Conservation (phyloP, 2,888 invertebrate species). For the Isotomurus palustris region DNA sequence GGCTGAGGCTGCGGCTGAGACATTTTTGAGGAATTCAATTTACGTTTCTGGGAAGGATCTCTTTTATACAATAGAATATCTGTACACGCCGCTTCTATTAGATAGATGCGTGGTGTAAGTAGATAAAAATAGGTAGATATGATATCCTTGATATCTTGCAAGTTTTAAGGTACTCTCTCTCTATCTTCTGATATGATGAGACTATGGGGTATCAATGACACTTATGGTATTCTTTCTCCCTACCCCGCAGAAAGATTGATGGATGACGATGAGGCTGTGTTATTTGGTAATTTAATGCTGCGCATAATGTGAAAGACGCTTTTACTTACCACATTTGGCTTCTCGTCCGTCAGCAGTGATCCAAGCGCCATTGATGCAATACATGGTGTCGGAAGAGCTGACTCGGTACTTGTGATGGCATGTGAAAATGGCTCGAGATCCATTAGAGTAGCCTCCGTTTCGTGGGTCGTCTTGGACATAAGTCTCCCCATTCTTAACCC, state of each 20-base stretch:
- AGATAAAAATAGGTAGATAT: no score
- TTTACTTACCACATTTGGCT: conserved; percentile 1
- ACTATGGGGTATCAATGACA: no score
- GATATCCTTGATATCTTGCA: no score
- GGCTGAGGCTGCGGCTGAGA: no score
- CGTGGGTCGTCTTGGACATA: background rate
- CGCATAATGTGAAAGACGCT: no score
- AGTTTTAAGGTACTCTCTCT: no score
- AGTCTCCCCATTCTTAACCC: background rate
- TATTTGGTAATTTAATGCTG: background rate
- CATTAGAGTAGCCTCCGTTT: background rate
- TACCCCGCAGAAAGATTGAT: background rate
- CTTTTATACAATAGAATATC: no score
- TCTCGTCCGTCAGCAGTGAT: conserved; percentile 10
- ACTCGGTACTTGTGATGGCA: background rate
- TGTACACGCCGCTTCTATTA: no score
- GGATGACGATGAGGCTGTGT: background rate
- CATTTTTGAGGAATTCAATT: no score
- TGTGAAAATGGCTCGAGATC: background rate
- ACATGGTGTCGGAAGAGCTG: conserved; percentile 10
- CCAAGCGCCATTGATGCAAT: conserved; percentile 27
- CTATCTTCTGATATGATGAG: no score
- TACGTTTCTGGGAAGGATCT: no score
- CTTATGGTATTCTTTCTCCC: background rate
- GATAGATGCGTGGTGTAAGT: no score